phyloP scores from a whole-genome alignment of 2,113 vertebrate genomes.

The Semicossyphus pulcher region DNA sequence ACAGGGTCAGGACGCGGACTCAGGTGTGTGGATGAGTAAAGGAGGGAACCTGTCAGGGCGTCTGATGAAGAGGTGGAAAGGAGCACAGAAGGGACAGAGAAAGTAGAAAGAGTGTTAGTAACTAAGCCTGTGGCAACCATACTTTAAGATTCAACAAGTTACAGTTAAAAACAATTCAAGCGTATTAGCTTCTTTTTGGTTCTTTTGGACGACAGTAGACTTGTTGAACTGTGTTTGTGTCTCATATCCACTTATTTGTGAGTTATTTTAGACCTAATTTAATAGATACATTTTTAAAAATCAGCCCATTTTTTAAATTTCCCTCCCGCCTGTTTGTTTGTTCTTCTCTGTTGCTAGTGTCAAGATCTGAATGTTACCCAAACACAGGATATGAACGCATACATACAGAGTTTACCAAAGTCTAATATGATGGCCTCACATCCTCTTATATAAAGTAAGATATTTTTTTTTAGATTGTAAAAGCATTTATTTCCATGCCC shows the following conservation, averaged over 20 bases:
- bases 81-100: not conserved
- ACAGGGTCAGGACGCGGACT: not conserved
- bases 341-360: slow-evolving; percentile 4
- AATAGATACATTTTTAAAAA: too few species aligned
- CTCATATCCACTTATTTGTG: too few species aligned
- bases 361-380: not conserved
- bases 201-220: too few species aligned
- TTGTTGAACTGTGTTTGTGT: too few species aligned
- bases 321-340: not conserved
- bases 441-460: slow-evolving; percentile 29
- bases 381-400: slow-evolving; percentile 8
- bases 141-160: not conserved
- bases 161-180: not conserved
- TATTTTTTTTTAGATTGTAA: slow-evolving; percentile 24
- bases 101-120: not conserved
- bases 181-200: not conserved
- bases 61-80: not conserved
- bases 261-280: too few species aligned
- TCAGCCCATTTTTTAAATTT: slow-evolving; percentile 21
- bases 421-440: slow-evolving; percentile 34
- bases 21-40: not conserved
- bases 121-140: not conserved
- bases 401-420: not conserved
- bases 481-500: slow-evolving; percentile 48
- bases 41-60: too few species aligned